Percentiles rank a stretch among this genome's conserved stretches.
Conservation (phyloP, 1,140 invertebrate genomes). For the Orchesella cincta region DNA sequence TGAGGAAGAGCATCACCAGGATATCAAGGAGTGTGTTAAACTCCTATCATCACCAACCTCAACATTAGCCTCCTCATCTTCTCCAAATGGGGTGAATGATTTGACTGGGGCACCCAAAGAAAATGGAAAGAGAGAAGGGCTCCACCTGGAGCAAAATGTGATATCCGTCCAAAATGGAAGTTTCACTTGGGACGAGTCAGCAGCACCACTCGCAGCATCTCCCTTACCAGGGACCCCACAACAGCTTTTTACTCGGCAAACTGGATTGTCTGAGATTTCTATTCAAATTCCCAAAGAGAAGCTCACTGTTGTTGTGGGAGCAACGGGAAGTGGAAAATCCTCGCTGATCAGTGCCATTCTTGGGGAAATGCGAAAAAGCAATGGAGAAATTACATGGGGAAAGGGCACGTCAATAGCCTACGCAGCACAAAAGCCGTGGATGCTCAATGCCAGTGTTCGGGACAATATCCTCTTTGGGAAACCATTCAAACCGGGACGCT, state of each 20-base stretch:
- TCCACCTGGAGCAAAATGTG: slow-evolving; percentile 9
- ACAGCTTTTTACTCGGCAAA: slow-evolving; percentile 14
- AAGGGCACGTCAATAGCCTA: slow-evolving; percentile 66
- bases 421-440: slow-evolving; percentile 80
- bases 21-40: slow-evolving; percentile 45
- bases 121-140: background rate
- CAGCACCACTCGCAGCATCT: background rate
- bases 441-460: slow-evolving; percentile 73
- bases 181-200: slow-evolving; percentile 49
- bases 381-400: slow-evolving; percentile 58
- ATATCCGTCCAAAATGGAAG: slow-evolving; percentile 36
- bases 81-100: too few relatives aligned
- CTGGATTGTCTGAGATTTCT: slow-evolving; percentile 55
- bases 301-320: slow-evolving; percentile 74
- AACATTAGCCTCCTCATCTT: too few relatives aligned
- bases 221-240: slow-evolving; percentile 18
- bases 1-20: slow-evolving; percentile 57
- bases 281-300: slow-evolving; percentile 60
- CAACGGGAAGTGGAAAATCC: slow-evolving; percentile 76
- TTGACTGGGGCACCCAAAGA: too few relatives aligned
- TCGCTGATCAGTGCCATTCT: slow-evolving; percentile 73
- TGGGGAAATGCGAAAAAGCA: slow-evolving; percentile 71
- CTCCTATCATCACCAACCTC: too few relatives aligned
- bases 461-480: slow-evolving; percentile 82
- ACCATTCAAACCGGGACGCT: slow-evolving; percentile 64